Evolutionary conservation across 2,888 invertebrate genomes (phyloP).

Genomic region (Itoplectis maculator): DNA sequence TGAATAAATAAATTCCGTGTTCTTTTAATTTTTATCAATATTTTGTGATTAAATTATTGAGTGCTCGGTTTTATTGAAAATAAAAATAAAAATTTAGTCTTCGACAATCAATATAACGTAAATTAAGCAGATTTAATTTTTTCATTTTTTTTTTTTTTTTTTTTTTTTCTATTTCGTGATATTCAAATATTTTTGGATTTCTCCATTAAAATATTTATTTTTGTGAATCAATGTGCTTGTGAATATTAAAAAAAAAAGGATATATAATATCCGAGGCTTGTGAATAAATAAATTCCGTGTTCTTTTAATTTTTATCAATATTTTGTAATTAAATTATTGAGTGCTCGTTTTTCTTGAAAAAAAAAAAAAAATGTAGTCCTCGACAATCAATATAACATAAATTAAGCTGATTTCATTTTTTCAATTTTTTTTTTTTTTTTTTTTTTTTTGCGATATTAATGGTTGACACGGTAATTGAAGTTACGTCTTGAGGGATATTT

Average conservation of each 20-base stretch:
- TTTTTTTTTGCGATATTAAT: not conserved
- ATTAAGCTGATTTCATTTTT: not conserved
- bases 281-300: no score
- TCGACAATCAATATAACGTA: no score
- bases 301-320: not conserved
- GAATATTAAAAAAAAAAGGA: no score
- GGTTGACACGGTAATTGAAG: not conserved
- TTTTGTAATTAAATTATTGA: conserved; percentile 7
- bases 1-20: no score
- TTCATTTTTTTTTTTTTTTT: no score
- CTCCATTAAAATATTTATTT: not conserved
- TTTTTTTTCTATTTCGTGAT: no score
- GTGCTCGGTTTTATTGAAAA: conserved; percentile 7
- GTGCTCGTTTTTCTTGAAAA: conserved; percentile 7
- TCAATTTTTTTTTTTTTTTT: not conserved
- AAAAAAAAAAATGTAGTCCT: not conserved
- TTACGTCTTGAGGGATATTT: not conserved
- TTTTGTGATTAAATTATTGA: conserved; percentile 10
- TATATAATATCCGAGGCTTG: no score
- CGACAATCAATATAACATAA: no score
- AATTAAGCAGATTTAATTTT: no score
- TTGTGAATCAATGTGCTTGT: not conserved
- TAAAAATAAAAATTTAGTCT: not conserved
- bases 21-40: not conserved
- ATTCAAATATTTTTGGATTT: no score